Conservation (phyloP, 2,113 vertebrate genomes). For the Numida meleagris region DNA sequence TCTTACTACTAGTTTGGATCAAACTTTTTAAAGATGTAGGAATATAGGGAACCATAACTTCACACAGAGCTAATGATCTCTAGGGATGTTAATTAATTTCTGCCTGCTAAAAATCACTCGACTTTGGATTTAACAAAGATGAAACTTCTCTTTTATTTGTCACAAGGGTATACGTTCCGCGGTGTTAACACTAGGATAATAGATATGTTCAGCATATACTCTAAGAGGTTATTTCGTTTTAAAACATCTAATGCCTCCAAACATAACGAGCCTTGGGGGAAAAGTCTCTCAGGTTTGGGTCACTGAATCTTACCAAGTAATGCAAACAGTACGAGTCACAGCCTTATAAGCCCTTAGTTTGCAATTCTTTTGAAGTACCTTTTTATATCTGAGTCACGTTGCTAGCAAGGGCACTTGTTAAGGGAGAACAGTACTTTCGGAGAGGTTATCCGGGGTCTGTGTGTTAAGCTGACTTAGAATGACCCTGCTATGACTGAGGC, state of each 20-base stretch:
- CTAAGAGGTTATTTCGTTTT: not conserved
- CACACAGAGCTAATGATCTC: not conserved
- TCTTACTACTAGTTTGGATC: not conserved
- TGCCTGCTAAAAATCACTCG: conserved; percentile 3
- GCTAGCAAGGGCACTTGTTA: not conserved
- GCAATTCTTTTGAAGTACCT: not conserved
- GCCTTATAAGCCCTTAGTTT: not conserved
- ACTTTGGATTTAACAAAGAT: not conserved
- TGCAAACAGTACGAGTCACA: not conserved
- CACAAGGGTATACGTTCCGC: not conserved
- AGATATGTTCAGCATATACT: not conserved
- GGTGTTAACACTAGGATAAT: not conserved
- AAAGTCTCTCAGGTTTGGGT: not conserved
- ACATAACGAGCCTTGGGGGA: not conserved
- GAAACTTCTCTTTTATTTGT: conserved; percentile 9
- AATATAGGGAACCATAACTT: not conserved
- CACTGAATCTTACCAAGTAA: not conserved
- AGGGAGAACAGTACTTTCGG: not conserved
- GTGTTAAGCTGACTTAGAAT: not conserved
- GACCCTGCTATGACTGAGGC: not conserved
- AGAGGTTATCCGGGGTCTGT: not conserved
- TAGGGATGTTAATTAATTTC: not conserved
- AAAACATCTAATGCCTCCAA: not conserved
- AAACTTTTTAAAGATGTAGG: not conserved
- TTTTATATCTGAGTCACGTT: not conserved